Conservation (phyloP, 1,140 invertebrate species). For the Eufriesea mexicana region DNA sequence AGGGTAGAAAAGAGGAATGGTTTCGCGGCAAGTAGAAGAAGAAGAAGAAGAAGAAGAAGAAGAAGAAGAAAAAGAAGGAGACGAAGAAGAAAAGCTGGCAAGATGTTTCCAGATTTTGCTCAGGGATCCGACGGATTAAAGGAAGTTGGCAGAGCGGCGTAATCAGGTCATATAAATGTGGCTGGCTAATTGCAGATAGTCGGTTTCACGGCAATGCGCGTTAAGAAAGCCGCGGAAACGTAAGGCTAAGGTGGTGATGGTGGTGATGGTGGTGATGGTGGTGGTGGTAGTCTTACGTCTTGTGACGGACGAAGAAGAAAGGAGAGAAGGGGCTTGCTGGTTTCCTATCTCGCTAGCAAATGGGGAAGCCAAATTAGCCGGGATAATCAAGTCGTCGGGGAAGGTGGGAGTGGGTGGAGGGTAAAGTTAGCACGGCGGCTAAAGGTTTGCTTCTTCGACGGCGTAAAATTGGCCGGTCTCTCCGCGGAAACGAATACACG, state of each 20-base stretch:
- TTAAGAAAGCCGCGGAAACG: conserved; percentile 56
- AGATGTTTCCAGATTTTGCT: conserved; percentile 26
- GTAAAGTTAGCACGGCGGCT: conserved; percentile 59
- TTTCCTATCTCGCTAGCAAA: conserved; percentile 67
- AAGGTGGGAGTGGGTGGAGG: conserved; percentile 1
- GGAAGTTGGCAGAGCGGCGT: conserved; percentile 47
- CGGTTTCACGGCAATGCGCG: conserved; percentile 30
- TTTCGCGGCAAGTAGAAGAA: neutral
- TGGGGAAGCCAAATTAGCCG: conserved; percentile 68
- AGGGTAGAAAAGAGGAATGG: neutral
- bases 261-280: neutral
- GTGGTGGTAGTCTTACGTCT: conserved; percentile 24
- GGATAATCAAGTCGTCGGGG: conserved; percentile 68
- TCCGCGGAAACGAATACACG: conserved; percentile 39
- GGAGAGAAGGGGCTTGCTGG: conserved; percentile 21
- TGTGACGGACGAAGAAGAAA: conserved; percentile 36
- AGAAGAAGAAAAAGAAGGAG: neutral
- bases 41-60: neutral
- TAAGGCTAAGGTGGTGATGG: conserved; percentile 22
- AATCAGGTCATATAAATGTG: conserved; percentile 75
- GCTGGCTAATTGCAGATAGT: conserved; percentile 74
- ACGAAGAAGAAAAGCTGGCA: conserved; percentile 1
- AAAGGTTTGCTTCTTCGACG: conserved; percentile 60
- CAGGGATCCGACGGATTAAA: conserved; percentile 49
- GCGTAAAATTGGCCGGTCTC: conserved; percentile 43